Base-by-base conservation (phyloP, 2,888 invertebrate species). In the Myopa tessellatipennis region DNA sequence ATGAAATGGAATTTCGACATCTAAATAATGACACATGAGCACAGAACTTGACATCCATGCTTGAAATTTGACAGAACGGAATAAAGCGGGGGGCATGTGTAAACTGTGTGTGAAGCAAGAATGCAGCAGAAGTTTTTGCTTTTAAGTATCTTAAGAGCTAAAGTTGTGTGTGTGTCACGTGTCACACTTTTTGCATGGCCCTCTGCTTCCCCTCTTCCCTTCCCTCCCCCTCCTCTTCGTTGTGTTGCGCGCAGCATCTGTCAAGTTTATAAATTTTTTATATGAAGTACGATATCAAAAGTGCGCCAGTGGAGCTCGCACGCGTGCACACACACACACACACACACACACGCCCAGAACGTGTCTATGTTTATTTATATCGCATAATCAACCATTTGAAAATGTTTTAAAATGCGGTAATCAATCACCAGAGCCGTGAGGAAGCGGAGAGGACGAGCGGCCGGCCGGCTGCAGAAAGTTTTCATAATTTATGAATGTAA, bases 1-100 rank as follows among this genome's bases (percentile, higher is more conserved):
- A 74, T 74, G 63, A 74, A 74, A 74, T 65, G 74, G 50, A 73
- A 65, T 74, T 65, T 65, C 63, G 65, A 74, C 74, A 74, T 63
- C 18, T 73, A 45, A 45, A 63, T 63, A 63, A 73, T 63, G 73
- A 63, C 63, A 63, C 34, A 34, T 26, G 61, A 73, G 63, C 72
- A 36, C 58, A 72, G 16, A 65, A 14, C 36, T 10, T 36, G 8
- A 38, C 65, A 65, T 10, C 6, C 38, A 14, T 34, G 34, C 38
- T 34, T 34, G 8, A 34, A 65, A 65, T 16, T 36, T 38, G 10
- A 34, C 2, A 65, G 34, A 65, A 34, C 10, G 34, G 38, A 14
- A 38, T 8, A 10, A 45, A 45, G 0, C 45, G 26, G 26, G 26
- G 26, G 26, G 50, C 26, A 55, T 16, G 16, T 55, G 69, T 6